Percentiles rank a stretch among this genome's conserved stretches.
These are phyloP conservation scores for Aleiodes leptofemur DNA, from an alignment of 2,888 invertebrate genomes.

Conservation along the genomic window DNA sequence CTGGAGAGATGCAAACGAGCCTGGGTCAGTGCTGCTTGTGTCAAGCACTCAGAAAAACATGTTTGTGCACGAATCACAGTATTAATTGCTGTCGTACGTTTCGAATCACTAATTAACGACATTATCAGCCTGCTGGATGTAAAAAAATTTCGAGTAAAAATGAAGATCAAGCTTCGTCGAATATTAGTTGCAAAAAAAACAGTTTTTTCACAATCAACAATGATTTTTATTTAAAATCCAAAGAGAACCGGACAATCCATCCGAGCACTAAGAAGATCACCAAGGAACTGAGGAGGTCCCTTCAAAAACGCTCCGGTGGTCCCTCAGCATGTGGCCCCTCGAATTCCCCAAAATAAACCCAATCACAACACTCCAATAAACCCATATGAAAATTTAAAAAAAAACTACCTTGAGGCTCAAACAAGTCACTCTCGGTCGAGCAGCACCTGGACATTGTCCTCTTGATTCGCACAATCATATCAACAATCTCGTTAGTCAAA, in stretches of 20 bases:
- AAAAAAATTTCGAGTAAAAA: conserved; percentile 27
- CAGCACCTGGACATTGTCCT: conserved; percentile 66
- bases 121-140: conserved; percentile 50
- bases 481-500: conserved; percentile 67
- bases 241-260: conserved; percentile 37
- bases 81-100: conserved; percentile 64
- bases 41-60: conserved; percentile 69
- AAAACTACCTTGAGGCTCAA: conserved; percentile 66
- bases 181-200: too few species aligned
- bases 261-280: conserved; percentile 41
- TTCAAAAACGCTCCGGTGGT: conserved; percentile 54
- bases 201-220: background rate
- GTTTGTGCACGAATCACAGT: conserved; percentile 65
- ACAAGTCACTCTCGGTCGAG: conserved; percentile 52
- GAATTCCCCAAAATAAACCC: background rate
- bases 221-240: background rate
- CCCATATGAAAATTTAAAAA: conserved; percentile 14
- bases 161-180: background rate
- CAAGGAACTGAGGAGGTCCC: conserved; percentile 11
- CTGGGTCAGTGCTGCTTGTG: conserved; percentile 69
- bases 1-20: conserved; percentile 72
- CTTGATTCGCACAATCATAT: conserved; percentile 70
- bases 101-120: conserved; percentile 65
- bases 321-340: conserved; percentile 63
- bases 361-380: background rate